Conservation (phyloP, 2,797 vertebrate genomes). For the Protosalanx chinensis region DNA sequence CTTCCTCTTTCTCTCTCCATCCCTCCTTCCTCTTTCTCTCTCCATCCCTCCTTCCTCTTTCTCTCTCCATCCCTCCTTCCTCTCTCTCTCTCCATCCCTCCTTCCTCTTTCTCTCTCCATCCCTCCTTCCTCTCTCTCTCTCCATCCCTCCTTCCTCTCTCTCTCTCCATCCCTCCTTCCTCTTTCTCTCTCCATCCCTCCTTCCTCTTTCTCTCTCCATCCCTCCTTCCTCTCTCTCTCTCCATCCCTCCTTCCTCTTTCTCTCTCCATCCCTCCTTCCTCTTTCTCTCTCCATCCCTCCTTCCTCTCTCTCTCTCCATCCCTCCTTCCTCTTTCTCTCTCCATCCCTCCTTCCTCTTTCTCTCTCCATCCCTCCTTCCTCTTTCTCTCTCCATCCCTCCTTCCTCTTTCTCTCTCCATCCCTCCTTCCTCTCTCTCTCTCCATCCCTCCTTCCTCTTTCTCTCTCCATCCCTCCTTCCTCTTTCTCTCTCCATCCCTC, state of each 20-base stretch:
- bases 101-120: constrained; percentile 14
- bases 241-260: background rate
- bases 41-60: constrained; percentile 7
- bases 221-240: no score
- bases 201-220: constrained; percentile 12
- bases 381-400: constrained; percentile 16
- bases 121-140: constrained; percentile 7
- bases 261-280: constrained; percentile 10
- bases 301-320: background rate
- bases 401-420: constrained; percentile 12
- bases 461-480: no score
- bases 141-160: no score
- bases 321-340: constrained; percentile 6
- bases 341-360: no score
- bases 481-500: no score
- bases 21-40: constrained; percentile 6
- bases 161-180: background rate
- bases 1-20: constrained; percentile 14
- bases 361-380: background rate
- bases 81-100: background rate
- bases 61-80: no score
- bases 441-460: background rate
- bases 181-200: constrained; percentile 16
- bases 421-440: no score
- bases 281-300: constrained; percentile 19